Evolutionary conservation across 2,888 invertebrate genomes (phyloP), one percentile per base, ranked within the genome.

Genomic region (Catocala fraxini): DNA sequence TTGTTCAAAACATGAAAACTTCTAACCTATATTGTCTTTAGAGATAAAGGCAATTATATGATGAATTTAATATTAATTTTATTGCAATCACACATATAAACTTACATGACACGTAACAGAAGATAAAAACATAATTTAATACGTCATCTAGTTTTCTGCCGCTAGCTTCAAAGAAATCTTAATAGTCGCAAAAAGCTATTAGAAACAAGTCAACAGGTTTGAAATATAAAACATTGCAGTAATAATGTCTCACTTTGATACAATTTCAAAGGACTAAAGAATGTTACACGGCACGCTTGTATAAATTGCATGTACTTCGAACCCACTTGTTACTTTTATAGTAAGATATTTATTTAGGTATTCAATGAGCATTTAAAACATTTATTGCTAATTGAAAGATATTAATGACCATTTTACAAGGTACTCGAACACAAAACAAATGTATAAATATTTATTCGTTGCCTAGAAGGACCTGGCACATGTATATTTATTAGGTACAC

Each of bases 161-260:
- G 56, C 65, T 51, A 51, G 46, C 63, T 60, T 76, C 72, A 76
- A 72, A 72, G 70, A 68, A 70, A 62, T 68, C 60, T 65, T 67
- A 58, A 75, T 67, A 62, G 69, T 53, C 33, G 73, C 75, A 75
- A 77, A 77, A 77, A 77, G 67, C 51, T 62, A 70, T 72, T 66
- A 57, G 59, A 71, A 58, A 35, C 57, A 59, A 65, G 45, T 35
- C 52, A 77, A 73, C 75, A 56, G 56, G 75, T 73, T 77, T 64
- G 35, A 68, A 72, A 71, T 55, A 75, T 77, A 65, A 73, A 69
- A 73, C 71, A 77, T 71, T 64, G 56, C 57, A 63, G 52, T 75
- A 73, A 65, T 72, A 76, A 77, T 77, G 76, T 75, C 77, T 77
- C 60, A 75, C 67, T 77, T 77, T 59, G 48, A 47, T 61, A 58